phyloP scores from a whole-genome alignment of 2,888 invertebrate genomes.

The Euzophera pinguis region DNA sequence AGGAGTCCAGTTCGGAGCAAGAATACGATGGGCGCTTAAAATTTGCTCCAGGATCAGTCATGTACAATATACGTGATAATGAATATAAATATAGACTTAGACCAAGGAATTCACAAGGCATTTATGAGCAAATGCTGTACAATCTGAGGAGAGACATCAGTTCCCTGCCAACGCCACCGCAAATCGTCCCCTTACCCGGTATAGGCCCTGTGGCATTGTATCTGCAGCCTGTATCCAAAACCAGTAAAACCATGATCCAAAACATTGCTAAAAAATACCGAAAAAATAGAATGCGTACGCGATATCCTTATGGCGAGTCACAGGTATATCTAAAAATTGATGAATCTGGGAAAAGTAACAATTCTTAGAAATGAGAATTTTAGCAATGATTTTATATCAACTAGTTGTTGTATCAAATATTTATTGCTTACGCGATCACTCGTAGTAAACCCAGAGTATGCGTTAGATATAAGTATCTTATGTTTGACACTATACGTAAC shows the following conservation, averaged over 20 bases:
- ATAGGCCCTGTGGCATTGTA: slow-evolving; percentile 56
- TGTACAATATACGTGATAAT: too few species aligned
- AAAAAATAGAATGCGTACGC: background rate
- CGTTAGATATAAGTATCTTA: too few species aligned
- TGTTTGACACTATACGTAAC: background rate
- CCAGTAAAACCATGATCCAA: slow-evolving; percentile 48
- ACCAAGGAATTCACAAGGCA: slow-evolving; percentile 16
- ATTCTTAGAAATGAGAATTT: too few species aligned
- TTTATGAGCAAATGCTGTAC: slow-evolving; percentile 47
- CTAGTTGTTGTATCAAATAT: too few species aligned
- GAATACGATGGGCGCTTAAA: too few species aligned
- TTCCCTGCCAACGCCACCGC: slow-evolving; percentile 42
- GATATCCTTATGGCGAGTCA: background rate
- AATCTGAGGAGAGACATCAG: slow-evolving; percentile 44
- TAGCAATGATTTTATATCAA: too few species aligned
- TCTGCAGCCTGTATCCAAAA: slow-evolving; percentile 53
- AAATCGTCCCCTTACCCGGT: slow-evolving; percentile 41
- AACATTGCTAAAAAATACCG: slow-evolving; percentile 31
- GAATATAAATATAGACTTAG: too few species aligned
- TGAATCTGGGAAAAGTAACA: background rate
- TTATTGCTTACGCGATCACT: too few species aligned
- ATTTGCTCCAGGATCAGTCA: too few species aligned
- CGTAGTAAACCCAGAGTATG: too few species aligned
- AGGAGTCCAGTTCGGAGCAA: too few species aligned
- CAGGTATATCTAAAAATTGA: background rate